Conservation (phyloP, 2,888 invertebrate species). For the Gortyna flavago region DNA sequence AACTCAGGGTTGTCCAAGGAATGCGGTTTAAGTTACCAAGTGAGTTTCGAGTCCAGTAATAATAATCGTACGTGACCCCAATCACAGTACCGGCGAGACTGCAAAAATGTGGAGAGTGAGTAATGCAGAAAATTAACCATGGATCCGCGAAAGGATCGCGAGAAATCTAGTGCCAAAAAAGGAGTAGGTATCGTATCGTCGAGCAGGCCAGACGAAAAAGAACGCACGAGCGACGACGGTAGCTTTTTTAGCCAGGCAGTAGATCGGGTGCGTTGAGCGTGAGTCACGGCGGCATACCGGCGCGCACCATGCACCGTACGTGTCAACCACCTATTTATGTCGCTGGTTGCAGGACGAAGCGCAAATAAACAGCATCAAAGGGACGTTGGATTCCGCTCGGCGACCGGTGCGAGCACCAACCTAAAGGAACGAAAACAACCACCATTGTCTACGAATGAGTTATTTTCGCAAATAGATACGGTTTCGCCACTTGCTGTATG, state of each 20-base stretch:
- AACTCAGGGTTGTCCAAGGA: constrained; percentile 62
- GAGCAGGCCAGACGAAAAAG: constrained; percentile 76
- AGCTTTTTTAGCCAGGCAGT: constrained; percentile 80
- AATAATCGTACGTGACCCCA: constrained; percentile 47
- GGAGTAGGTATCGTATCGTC: constrained; percentile 58
- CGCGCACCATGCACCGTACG: constrained; percentile 85
- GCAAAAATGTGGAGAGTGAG: constrained; percentile 14
- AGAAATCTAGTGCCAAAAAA: constrained; percentile 73
- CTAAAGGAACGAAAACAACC: constrained; percentile 85
- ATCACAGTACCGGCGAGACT: constrained; percentile 32
- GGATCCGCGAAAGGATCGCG: constrained; percentile 39
- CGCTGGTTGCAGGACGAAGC: constrained; percentile 88
- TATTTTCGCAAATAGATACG: constrained; percentile 87
- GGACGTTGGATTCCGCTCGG: constrained; percentile 84
- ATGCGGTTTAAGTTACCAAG: constrained; percentile 65
- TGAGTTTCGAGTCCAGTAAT: constrained; percentile 54
- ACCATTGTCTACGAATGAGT: constrained; percentile 88
- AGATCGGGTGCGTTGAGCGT: constrained; percentile 78
- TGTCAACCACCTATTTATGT: constrained; percentile 90
- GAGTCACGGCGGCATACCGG: constrained; percentile 84
- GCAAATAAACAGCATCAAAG: constrained; percentile 90
- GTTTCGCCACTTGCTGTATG: constrained; percentile 62
- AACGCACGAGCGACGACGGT: constrained; percentile 73
- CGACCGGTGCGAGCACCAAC: constrained; percentile 74
- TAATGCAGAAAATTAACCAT: constrained; percentile 12